Base-by-base conservation (phyloP, 1,140 invertebrate species). In the Leptestheria dahalacensis region DNA sequence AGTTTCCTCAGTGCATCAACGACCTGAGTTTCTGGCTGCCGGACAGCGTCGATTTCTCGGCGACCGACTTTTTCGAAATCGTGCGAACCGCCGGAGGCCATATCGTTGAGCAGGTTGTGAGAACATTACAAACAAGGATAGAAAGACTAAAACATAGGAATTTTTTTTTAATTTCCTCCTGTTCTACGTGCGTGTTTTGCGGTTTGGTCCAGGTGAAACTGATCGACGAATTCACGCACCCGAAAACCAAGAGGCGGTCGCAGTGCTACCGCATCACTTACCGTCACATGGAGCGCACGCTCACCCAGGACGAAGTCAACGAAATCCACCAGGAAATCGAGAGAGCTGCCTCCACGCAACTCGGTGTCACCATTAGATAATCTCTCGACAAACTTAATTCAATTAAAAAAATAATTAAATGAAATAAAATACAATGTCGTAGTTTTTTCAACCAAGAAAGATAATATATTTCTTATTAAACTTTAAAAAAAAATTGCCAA, bases 11-110 rank as follows among this genome's bases (percentile, higher is more conserved):
- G 66, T 94, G 91, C 68, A 75, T 67, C 23, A 95, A 92, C 75
- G 95, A 99, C 70, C 79, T 99, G 11, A 97, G 95, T 59, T 99
- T 99, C 71, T 99, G 94, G 93, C 71, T 99, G 21, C 89, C 92
- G 0, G 64, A 78, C 12, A 71, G 72, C 6, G 62, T 75, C 50
- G 68, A 73, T 26, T 97, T 83, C 72, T 79, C 77, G 15, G 73
- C 77, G 15, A 92, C 93, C 72, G 90, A 97, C 74, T 96, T 97
- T 72, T 97, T 94, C 73, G 95, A 99, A 69, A 67, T 99, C 48
- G 91, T 91, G 0, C 77, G 95, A 65, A 79, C 81, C 62, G 71
- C 93, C 60, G 94, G 84, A 3, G 91, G 88, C 4, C 91, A 97
- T 72, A 74, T 86, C 18, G 79, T 99, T 48, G 96, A 99, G 75